Percentiles rank a stretch among this genome's conserved stretches.
phyloP scores from a whole-genome alignment of 2,113 vertebrate genomes.

The Brachirus orientalis region DNA sequence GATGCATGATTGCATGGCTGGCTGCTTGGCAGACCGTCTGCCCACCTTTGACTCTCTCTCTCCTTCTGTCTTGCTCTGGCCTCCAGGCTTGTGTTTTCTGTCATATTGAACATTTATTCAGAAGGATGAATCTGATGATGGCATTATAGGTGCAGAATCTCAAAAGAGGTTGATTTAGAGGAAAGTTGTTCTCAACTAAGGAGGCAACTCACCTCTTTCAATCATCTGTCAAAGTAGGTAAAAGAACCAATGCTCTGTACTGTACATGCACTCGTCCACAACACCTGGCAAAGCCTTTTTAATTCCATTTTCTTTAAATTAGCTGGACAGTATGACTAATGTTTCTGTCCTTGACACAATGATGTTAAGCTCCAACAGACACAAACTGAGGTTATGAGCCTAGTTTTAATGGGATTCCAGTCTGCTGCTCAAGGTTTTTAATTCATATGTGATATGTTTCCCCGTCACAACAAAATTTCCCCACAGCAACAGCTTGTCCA shows the following conservation, averaged over 20 bases:
- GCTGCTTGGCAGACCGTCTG: slow-evolving; percentile 44
- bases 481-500: background rate
- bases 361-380: background rate
- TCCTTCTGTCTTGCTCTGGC: slow-evolving; percentile 12
- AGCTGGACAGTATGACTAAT: background rate
- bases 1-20: slow-evolving; percentile 56
- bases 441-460: background rate
- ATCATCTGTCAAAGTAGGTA: background rate
- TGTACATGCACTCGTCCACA: no score
- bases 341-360: background rate
- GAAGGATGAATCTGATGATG: background rate
- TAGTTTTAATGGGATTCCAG: background rate
- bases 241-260: no score
- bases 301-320: background rate
- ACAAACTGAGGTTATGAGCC: background rate
- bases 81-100: slow-evolving; percentile 16
- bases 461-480: background rate
- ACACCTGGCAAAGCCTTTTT: no score
- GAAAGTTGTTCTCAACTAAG: no score
- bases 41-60: slow-evolving; percentile 43
- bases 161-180: background rate
- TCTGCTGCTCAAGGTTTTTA: background rate
- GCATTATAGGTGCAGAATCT: background rate
- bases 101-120: slow-evolving; percentile 14
- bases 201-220: background rate